Conservation (phyloP, 2,888 invertebrate species). For the Pardosa pseudoannulata region DNA sequence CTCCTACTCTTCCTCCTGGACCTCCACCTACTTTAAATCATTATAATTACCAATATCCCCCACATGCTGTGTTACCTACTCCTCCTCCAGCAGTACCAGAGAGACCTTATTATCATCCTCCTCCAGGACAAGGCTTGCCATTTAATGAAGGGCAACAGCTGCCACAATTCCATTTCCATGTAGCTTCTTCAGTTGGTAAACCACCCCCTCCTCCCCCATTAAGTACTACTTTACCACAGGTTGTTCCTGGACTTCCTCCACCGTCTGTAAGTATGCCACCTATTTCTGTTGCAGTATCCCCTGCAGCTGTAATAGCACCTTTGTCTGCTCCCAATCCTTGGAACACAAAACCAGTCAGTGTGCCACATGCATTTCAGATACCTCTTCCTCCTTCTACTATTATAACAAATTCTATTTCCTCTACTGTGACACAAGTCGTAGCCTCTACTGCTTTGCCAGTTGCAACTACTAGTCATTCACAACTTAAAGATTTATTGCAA, state of each 20-base stretch:
- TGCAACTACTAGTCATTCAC: slow-evolving; percentile 12
- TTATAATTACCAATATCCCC: slow-evolving; percentile 66
- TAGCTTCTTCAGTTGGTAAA: slow-evolving; percentile 49
- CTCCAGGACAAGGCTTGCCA: slow-evolving; percentile 59
- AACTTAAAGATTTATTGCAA: slow-evolving; percentile 35
- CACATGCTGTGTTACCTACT: slow-evolving; percentile 64
- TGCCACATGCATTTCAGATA: slow-evolving; percentile 85
- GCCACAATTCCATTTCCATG: slow-evolving; percentile 76
- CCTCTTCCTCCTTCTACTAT: slow-evolving; percentile 77
- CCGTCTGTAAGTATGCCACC: slow-evolving; percentile 76
- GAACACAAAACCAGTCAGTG: slow-evolving; percentile 59
- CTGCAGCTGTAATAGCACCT: slow-evolving; percentile 16
- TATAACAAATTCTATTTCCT: slow-evolving; percentile 74
- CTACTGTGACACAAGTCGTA: slow-evolving; percentile 37
- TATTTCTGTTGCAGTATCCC: slow-evolving; percentile 74
- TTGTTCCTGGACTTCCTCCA: slow-evolving; percentile 19
- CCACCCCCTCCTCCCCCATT: slow-evolving; percentile 25
- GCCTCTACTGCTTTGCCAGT: not conserved
- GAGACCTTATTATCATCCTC: slow-evolving; percentile 52
- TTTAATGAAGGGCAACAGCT: slow-evolving; percentile 78
- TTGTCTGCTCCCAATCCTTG: slow-evolving; percentile 43
- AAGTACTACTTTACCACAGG: slow-evolving; percentile 28
- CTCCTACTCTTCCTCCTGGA: slow-evolving; percentile 42
- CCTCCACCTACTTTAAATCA: slow-evolving; percentile 58
- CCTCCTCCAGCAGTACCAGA: slow-evolving; percentile 41